A percentile compares a stretch with the other conserved stretches of the same genome.
Conservation (phyloP, 2,113 vertebrate species). For the Leiothrix lutea region DNA sequence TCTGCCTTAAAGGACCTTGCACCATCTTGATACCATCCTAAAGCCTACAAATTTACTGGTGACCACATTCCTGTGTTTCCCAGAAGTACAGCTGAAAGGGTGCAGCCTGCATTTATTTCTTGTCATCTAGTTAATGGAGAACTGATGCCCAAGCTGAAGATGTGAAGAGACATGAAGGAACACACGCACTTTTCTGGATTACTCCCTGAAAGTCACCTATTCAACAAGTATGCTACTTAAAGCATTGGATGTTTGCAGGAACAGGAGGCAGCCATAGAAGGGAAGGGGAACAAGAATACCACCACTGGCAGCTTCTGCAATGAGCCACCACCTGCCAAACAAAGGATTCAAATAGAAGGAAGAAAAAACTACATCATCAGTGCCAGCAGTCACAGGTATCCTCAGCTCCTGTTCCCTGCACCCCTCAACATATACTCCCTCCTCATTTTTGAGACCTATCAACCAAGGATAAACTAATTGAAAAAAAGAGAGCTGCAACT, state of each 20-base stretch:
- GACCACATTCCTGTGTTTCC: background rate
- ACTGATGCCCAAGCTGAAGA: background rate
- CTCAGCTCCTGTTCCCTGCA: background rate
- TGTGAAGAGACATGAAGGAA: background rate
- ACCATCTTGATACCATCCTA: background rate
- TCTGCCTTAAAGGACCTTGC: background rate
- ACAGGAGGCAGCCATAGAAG: background rate
- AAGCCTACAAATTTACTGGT: background rate
- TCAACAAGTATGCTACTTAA: background rate
- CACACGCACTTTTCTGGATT: background rate
- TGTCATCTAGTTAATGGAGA: background rate
- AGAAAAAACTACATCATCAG: background rate
- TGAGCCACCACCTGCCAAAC: background rate
- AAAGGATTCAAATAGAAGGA: background rate
- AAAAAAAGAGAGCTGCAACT: background rate
- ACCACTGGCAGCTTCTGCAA: background rate
- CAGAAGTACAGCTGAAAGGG: background rate
- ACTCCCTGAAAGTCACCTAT: background rate
- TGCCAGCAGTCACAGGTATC: background rate
- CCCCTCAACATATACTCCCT: background rate
- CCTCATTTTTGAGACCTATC: background rate
- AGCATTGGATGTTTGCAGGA: background rate
- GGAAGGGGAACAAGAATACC: background rate
- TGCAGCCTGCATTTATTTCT: background rate
- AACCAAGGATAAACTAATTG: background rate